Conservation (phyloP, 2,888 invertebrate genomes). For the Spialia ferax region DNA sequence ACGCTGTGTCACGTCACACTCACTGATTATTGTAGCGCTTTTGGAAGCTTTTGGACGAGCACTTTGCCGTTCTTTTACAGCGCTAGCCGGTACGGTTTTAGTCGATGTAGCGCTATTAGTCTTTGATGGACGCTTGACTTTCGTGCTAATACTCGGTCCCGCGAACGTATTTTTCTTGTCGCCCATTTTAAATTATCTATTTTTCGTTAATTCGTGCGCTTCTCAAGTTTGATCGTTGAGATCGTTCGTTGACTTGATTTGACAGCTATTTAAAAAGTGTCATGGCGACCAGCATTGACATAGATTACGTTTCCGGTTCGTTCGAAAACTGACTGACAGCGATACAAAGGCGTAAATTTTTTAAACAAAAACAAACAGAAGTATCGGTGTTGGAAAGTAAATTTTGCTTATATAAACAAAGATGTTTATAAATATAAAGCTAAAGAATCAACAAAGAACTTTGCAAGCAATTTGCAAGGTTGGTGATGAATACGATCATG, state of each 20-base stretch:
- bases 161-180: slow-evolving; percentile 65
- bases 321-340: slow-evolving; percentile 54
- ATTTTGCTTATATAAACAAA: neutral
- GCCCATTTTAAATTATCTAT: slow-evolving; percentile 25
- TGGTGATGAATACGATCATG: neutral
- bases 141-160: slow-evolving; percentile 53
- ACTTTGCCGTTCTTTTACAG: slow-evolving; percentile 43
- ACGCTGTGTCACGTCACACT: slow-evolving; percentile 45
- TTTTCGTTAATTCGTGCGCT: neutral
- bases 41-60: slow-evolving; percentile 55
- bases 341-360: neutral
- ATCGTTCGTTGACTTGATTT: slow-evolving; percentile 40
- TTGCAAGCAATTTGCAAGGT: slow-evolving; percentile 3
- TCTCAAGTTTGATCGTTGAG: neutral
- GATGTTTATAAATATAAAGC: neutral
- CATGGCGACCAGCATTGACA: slow-evolving; percentile 60
- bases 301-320: slow-evolving; percentile 50
- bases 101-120: slow-evolving; percentile 53
- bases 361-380: neutral
- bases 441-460: neutral
- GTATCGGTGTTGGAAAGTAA: neutral
- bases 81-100: slow-evolving; percentile 48
- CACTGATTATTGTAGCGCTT: slow-evolving; percentile 53
- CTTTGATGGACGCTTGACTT: slow-evolving; percentile 62
- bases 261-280: slow-evolving; percentile 63